Evolutionary conservation across 2,888 invertebrate genomes (phyloP).

Genomic region (Mayetiola destructor): DNA sequence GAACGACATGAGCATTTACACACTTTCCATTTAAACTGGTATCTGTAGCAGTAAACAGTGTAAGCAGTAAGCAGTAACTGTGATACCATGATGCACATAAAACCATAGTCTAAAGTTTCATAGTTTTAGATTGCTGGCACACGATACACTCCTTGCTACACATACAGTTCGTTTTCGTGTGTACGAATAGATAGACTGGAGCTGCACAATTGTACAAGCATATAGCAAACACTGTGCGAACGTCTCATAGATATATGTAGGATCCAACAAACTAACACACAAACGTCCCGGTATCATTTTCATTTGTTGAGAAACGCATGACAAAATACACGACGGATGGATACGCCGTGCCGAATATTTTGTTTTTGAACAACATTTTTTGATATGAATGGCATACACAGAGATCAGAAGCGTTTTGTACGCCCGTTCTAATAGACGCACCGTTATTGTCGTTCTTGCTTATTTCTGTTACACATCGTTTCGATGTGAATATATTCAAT

Average conservation of each 20-base stretch:
- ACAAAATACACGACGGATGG: constrained; percentile 3
- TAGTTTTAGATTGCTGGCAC: too few relatives aligned
- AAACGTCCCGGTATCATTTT: too few relatives aligned
- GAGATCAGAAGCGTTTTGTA: constrained; percentile 7
- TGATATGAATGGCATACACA: constrained; percentile 1
- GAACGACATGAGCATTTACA: too few relatives aligned
- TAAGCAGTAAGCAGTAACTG: not conserved
- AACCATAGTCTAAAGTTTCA: too few relatives aligned
- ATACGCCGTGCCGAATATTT: constrained; percentile 11
- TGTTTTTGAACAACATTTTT: constrained; percentile 1
- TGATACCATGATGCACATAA: not conserved
- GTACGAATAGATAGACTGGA: too few relatives aligned
- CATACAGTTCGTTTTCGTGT: too few relatives aligned
- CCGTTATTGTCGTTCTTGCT: not conserved
- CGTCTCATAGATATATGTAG: too few relatives aligned
- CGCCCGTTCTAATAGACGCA: constrained; percentile 1
- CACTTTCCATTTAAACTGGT: too few relatives aligned
- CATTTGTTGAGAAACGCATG: not conserved
- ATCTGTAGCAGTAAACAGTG: not conserved
- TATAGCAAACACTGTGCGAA: not conserved
- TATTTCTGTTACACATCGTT: too few relatives aligned
- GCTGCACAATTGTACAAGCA: not conserved
- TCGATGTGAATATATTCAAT: too few relatives aligned
- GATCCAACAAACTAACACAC: too few relatives aligned
- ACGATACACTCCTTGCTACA: too few relatives aligned